Percentiles rank a stretch among this genome's conserved stretches.
phyloP scores from a whole-genome alignment of 2,888 invertebrate species.

The Eupithecia subumbrata region DNA sequence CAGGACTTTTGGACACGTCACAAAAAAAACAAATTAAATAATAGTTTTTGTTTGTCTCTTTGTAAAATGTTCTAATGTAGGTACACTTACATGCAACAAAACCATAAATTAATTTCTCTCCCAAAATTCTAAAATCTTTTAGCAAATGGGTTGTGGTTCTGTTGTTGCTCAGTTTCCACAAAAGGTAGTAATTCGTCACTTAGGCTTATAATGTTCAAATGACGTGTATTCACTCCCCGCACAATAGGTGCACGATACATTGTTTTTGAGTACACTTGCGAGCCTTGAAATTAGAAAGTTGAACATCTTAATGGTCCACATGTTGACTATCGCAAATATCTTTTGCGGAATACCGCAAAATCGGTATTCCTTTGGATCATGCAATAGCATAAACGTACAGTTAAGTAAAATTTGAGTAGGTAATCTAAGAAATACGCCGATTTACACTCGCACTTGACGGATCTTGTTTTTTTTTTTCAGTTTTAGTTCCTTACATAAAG shows the following conservation, averaged over 20 bases:
- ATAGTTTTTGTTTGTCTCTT: not conserved
- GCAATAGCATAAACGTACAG: too few species aligned
- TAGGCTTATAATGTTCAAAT: constrained; percentile 56
- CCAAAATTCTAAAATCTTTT: constrained; percentile 3
- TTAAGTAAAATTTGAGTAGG: too few species aligned
- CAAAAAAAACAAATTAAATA: too few species aligned
- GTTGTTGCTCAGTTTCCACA: constrained; percentile 28
- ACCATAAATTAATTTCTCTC: not conserved
- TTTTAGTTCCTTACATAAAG: too few species aligned
- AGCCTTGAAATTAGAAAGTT: constrained; percentile 22
- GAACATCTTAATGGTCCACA: not conserved
- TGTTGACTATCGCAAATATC: too few species aligned
- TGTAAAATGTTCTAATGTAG: not conserved
- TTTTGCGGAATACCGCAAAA: too few species aligned
- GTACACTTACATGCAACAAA: not conserved
- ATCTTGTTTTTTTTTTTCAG: too few species aligned
- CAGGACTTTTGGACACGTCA: too few species aligned
- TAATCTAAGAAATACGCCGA: too few species aligned
- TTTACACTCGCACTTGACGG: too few species aligned
- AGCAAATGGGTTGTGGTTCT: constrained; percentile 22
- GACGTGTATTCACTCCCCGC: constrained; percentile 52
- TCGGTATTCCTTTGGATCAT: too few species aligned
- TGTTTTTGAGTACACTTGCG: constrained; percentile 37
- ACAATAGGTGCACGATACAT: constrained; percentile 54
- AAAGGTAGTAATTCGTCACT: constrained; percentile 48